Conservation (phyloP, 2,888 invertebrate species). For the Sarcophaga caerulescens region DNA sequence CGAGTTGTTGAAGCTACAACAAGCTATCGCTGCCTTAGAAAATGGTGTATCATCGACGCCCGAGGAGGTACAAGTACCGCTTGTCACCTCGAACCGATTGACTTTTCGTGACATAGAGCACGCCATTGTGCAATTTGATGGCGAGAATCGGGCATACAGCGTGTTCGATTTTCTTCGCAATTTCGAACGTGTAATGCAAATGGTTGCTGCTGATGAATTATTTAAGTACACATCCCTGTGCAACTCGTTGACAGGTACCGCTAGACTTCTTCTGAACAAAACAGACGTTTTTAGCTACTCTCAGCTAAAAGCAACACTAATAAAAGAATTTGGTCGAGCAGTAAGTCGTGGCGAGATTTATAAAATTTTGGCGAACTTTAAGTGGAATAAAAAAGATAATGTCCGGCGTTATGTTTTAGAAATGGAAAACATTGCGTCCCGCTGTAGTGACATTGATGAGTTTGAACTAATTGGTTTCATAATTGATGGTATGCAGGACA, state of each 20-base stretch:
- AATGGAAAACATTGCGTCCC: no score
- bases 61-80: not conserved
- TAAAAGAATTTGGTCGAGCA: constrained; percentile 32
- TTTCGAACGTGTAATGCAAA: constrained; percentile 3
- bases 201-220: constrained; percentile 16
- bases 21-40: constrained; percentile 2
- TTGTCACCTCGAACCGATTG: not conserved
- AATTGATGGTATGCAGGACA: constrained; percentile 50
- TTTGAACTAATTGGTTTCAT: no score
- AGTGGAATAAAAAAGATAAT: constrained; percentile 48
- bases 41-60: not conserved
- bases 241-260: constrained; percentile 19
- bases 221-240: constrained; percentile 11
- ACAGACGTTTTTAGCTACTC: constrained; percentile 10
- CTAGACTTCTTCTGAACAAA: constrained; percentile 27
- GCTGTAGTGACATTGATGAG: no score
- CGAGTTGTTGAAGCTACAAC: constrained; percentile 17
- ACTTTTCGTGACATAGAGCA: constrained; percentile 37
- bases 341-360: constrained; percentile 13
- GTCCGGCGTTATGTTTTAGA: constrained; percentile 59
- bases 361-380: constrained; percentile 26
- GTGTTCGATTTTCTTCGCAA: not conserved
- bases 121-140: not conserved
- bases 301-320: not conserved
- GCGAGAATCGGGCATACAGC: not conserved